Base-by-base conservation (phyloP, 2,113 vertebrate genomes). In the Rafetus swinhoei region DNA sequence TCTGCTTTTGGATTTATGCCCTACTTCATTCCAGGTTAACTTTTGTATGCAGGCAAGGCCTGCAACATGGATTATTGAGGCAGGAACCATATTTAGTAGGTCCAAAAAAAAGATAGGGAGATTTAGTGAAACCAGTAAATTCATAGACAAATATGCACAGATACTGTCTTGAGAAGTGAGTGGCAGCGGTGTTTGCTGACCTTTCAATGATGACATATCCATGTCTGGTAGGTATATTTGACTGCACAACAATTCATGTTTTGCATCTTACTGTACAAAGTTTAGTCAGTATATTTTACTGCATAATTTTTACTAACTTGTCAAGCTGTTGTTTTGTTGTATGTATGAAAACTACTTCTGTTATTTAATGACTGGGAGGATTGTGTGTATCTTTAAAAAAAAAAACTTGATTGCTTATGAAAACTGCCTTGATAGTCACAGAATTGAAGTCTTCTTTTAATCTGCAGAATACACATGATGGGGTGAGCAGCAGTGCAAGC, bases 191-290 rank as follows among this genome's bases (percentile, higher is more conserved):
- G 60, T 39, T 74, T 90, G 7, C 12, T 15, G 3, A 24, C 1
- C 84, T 84, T 9, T 27, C 6, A 32, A 2, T 39, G 72, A n/a
- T 1, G 0, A 10, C 77, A 39, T 39, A 6, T 15, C 74, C 7
- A 92, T 32, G 32, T 89, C 12, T 84, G 72, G 19, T 29, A 77
- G 62, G 57, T 90, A 59, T 45, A 19, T 74, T 74, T 50, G 74
- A 76, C 39, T 50, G 74, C 22, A 50, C 10, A 45, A 74, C n/a
- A 81, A 50, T 19, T 2, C 0, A 22, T 79, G 0, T 4, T 86
- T 82, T 88, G 24, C 39, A 82, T 86, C 52, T 52, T 94, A 60
- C 2, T 56, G 14, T 29, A 89, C 87, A 39, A 16, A 56, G 21
- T 19, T 56, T 50, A 12, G 24, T 60, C 53, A 39, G 15, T 4